Base-by-base conservation (phyloP, 2,888 invertebrate genomes). In the Cephus rjabovi region DNA sequence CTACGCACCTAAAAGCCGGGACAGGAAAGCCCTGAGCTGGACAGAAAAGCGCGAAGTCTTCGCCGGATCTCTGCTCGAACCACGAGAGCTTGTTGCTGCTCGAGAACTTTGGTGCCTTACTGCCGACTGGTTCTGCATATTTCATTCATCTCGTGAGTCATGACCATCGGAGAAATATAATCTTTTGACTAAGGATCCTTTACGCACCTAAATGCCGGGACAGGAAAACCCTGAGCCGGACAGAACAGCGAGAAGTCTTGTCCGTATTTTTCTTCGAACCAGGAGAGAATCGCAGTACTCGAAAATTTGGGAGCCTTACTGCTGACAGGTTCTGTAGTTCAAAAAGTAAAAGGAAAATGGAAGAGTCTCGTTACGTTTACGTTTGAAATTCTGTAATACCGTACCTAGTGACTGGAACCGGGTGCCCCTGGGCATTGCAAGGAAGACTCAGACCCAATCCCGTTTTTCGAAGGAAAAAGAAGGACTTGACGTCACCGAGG, bases 11-110 rank as follows among this genome's bases (percentile, higher is more conserved):
- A 94, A 94, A 94, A 83, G 94, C 92, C 87, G 96, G 95, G 89
- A 95, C 94, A 81, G 96, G 96, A 92, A 94, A 96, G 37, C 95
- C 95, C 91, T 96, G 96, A 34, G 96, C 95, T 79, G 95, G 95
- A 91, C 96, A 96, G 85, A 95, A 92, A 81, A 96, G 90, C 74
- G 95, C 94, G 86, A 95, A 92, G 89, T 71, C 93, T 94, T 85
- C 90, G 90, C 82, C 92, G 91, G 86, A 71, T 92, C 87, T 82
- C 92, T 89, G 89, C 15, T 73, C 30, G 77, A 77, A 75, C 56
- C 56, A 34, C 33, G 37, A 75, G 12, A 56, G 71, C 23, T 71
- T 71, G 71, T 71, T 71, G 71, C 71, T 71, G 83, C 94, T 94
- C 15, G 94, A 94, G 89, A 95, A 94, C 80, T 94, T 93, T 82